Evolutionary conservation across 37 sponge, comb jelly and placozoan genomes (phyloP).

Genomic region (Cliona cf. orientalis): DNA sequence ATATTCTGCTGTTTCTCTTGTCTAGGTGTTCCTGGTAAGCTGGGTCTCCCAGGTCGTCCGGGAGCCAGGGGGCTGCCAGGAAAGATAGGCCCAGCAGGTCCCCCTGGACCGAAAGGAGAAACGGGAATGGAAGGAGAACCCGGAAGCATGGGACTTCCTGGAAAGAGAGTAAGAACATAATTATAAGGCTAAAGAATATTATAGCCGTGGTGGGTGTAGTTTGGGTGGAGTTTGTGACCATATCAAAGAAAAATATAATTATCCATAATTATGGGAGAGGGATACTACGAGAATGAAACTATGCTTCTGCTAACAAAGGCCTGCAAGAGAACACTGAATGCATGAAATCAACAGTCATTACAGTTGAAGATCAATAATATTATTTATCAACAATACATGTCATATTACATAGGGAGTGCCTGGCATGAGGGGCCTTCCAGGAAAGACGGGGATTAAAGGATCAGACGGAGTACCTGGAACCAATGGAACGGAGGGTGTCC

Average conservation of each 20-base stretch:
- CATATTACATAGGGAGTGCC: background rate
- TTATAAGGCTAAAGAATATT: background rate
- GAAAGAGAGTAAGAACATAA: background rate
- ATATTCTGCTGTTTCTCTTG: no score
- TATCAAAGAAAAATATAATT: no score
- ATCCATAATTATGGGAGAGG: no score
- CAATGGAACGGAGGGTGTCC: background rate
- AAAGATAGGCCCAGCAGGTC: background rate
- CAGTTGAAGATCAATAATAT: no score
- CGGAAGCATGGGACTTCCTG: background rate
- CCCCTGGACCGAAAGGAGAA: background rate
- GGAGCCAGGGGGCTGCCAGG: background rate
- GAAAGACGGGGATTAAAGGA: background rate
- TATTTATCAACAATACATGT: background rate
- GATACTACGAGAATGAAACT: no score
- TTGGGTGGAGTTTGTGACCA: no score
- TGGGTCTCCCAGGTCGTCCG: constrained; percentile 1
- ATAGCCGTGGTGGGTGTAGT: no score
- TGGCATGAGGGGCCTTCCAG: background rate
- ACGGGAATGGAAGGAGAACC: background rate
- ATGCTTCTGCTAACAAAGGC: no score
- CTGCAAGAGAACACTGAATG: no score
- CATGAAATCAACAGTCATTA: no score
- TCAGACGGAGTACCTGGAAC: background rate
- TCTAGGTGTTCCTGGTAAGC: background rate